phyloP scores from a whole-genome alignment of 2,113 vertebrate genomes.

The Hucho hucho region DNA sequence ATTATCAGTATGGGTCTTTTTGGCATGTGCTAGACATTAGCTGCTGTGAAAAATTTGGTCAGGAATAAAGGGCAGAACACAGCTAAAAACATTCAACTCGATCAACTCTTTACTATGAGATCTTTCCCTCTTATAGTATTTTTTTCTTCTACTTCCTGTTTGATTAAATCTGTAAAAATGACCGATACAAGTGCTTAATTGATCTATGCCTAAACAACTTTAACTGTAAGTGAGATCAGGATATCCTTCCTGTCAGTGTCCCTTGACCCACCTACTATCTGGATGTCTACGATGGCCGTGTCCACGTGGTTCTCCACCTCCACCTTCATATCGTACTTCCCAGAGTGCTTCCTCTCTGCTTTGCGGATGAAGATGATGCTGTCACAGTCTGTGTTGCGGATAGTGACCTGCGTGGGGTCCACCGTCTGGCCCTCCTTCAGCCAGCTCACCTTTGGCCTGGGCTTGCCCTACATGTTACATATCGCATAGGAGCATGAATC shows the following conservation, averaged over 20 bases:
- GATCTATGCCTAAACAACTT: background rate
- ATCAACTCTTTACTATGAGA: background rate
- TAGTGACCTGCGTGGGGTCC: constrained; percentile 88
- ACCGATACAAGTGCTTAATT: background rate
- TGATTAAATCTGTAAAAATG: background rate
- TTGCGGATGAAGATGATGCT: constrained; percentile 97
- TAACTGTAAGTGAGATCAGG: background rate
- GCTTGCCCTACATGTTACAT: constrained; percentile 82
- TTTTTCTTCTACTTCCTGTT: background rate
- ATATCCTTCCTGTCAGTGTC: background rate
- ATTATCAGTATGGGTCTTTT: background rate
- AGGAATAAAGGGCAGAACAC: background rate
- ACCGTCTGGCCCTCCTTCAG: constrained; percentile 85
- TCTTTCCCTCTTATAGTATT: background rate
- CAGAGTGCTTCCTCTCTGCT: constrained; percentile 91
- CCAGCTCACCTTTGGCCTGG: constrained; percentile 91
- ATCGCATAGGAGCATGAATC: background rate
- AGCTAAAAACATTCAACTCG: background rate
- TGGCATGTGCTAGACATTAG: background rate
- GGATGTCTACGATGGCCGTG: constrained; percentile 87
- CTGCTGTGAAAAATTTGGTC: background rate
- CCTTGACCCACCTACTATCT: constrained; percentile 86
- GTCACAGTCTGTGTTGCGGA: constrained; percentile 93
- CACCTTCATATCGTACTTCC: constrained; percentile 90
- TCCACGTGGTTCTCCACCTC: constrained; percentile 89